Percentiles rank a stretch among this genome's conserved stretches.
phyloP scores from a whole-genome alignment of 2,113 vertebrate species.

The Leucoraja erinaceus region DNA sequence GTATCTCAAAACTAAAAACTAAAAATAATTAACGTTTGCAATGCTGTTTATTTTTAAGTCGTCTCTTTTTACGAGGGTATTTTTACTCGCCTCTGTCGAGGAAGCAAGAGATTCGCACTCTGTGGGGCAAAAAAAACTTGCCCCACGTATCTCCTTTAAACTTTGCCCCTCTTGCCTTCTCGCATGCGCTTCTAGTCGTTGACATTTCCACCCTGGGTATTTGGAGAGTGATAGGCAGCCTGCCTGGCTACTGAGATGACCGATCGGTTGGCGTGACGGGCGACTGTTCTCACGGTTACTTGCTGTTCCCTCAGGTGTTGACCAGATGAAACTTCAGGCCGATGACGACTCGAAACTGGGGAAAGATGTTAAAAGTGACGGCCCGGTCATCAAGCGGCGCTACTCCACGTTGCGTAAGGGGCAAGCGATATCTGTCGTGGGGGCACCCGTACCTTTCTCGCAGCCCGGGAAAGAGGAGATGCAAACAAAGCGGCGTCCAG shows the following conservation, averaged over 20 bases:
- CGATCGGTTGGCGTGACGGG: too few species aligned
- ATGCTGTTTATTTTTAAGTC: too few species aligned
- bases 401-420: conserved; percentile 54
- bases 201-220: background rate
- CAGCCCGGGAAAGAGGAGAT: conserved; percentile 50
- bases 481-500: conserved; percentile 70
- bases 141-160: too few species aligned
- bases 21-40: too few species aligned
- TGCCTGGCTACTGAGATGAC: too few species aligned
- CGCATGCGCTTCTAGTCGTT: background rate
- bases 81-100: too few species aligned
- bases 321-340: conserved; percentile 62
- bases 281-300: background rate
- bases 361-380: conserved; percentile 54
- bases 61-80: too few species aligned
- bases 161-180: too few species aligned
- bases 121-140: too few species aligned
- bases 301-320: conserved; percentile 59
- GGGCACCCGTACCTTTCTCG: conserved; percentile 55
- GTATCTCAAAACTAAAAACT: too few species aligned
- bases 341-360: conserved; percentile 54
- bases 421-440: conserved; percentile 83
- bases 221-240: too few species aligned
- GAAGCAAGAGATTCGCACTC: too few species aligned
- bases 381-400: conserved; percentile 72